Base-by-base conservation (phyloP, 2,888 invertebrate species). In the Mythimna vitellina region DNA sequence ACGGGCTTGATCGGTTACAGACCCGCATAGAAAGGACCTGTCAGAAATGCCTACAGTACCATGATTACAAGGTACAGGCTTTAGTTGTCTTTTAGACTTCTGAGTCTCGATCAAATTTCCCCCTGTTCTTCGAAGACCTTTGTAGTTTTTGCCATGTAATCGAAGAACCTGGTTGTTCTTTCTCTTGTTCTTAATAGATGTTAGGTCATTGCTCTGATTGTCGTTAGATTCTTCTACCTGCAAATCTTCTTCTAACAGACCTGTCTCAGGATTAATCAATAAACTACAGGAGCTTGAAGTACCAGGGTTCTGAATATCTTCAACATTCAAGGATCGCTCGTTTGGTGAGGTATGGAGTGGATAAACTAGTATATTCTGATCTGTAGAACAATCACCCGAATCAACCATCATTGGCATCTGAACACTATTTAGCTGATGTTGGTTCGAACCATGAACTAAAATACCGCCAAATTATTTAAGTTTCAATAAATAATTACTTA, bases 1-100 rank as follows among this genome's bases (percentile, higher is more conserved):
- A 35, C 35, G 35, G 35, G 35, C 35, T 35, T 57, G 35, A 61
- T 61, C 68, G 49, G 49, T 51, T 51, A 60, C 53, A 53, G 51
- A 61, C 35, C 56, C 35, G 35, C 35, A 35, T 9, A 35, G 67
- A 69, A 69, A 62, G 32, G 69, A 69, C 69, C 61, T 70, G 70
- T 70, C 51, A 54, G 54, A 54, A 54, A 54, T 54, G 53, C 53
- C 53, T 54, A 54, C 53, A 54, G 53, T 54, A 54, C 53, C 53
- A 54, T 54, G 53, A 54, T 54, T 54, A 54, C 53, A 54, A 54
- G 53, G 53, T 22, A 22, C 22, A 22, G 22, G 9, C 35, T 35
- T 35, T 35, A 35, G 35, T 35, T 35, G 35, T 35, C 35, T 53
- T 53, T 53, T 53, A 53, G 53, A 54, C 56, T 56, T 56, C 25